phyloP scores from a whole-genome alignment of 1,140 invertebrate genomes.

The Alviniconcha marisindica region DNA sequence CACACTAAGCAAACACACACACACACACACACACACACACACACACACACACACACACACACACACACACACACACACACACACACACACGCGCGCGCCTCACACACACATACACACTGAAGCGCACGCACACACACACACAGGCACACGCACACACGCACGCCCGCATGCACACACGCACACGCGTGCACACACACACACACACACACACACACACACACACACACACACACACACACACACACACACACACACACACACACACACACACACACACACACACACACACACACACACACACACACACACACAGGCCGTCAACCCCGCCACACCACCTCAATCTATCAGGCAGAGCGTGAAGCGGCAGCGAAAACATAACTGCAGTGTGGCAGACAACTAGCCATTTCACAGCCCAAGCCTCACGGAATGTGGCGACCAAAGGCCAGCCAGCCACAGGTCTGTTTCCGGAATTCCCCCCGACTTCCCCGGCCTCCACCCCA shows the following conservation, averaged over 20 bases:
- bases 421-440: background rate
- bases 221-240: conserved; percentile 7
- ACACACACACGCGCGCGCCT: too few species aligned
- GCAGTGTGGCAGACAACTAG: background rate
- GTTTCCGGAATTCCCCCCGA: background rate
- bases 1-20: too few species aligned
- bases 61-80: too few species aligned
- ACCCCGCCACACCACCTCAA: background rate
- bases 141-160: conserved; percentile 4
- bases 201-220: background rate
- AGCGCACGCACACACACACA: conserved; percentile 3
- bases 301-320: background rate
- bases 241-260: conserved; percentile 2
- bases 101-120: too few species aligned
- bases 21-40: background rate
- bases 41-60: background rate
- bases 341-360: background rate
- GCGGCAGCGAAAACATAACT: background rate
- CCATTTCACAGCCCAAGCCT: background rate
- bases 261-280: background rate
- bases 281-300: background rate
- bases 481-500: background rate
- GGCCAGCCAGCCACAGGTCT: background rate
- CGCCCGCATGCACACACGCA: background rate
- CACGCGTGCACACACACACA: background rate